phyloP scores from a whole-genome alignment of 2,888 invertebrate species.

The Eledone cirrhosa region DNA sequence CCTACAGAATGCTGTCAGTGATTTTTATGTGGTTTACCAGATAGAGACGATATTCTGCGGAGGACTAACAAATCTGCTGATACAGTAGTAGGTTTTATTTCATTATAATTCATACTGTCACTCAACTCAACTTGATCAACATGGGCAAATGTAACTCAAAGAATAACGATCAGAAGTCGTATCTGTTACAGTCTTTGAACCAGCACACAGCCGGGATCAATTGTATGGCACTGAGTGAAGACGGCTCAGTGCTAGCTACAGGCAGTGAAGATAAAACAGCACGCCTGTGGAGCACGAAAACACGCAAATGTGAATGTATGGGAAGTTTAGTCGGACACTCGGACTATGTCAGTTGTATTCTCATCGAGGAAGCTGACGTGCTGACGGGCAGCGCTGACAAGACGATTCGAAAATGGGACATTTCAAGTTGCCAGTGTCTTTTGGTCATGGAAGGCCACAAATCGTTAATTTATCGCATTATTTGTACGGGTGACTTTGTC shows the following conservation, averaged over 20 bases:
- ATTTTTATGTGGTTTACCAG: no score
- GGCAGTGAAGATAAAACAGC: conserved; percentile 69
- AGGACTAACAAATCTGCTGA: no score
- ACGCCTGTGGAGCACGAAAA: conserved; percentile 69
- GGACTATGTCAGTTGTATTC: conserved; percentile 68
- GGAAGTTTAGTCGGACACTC: conserved; percentile 68
- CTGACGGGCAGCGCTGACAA: conserved; percentile 69
- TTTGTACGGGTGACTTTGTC: conserved; percentile 67
- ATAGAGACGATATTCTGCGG: no score
- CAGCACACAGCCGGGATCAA: conserved; percentile 69
- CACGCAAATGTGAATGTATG: conserved; percentile 67
- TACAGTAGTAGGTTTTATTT: no score
- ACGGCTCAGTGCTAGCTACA: conserved; percentile 68
- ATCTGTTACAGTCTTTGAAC: conserved; percentile 56
- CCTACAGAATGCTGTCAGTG: no score
- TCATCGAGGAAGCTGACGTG: conserved; percentile 68
- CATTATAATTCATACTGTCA: neutral
- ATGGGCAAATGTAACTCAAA: conserved; percentile 58
- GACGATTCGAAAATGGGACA: conserved; percentile 70
- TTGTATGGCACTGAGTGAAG: conserved; percentile 69
- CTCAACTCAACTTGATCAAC: neutral
- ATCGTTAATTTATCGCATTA: conserved; percentile 68
- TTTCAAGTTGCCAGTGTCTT: conserved; percentile 68
- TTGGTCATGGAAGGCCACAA: conserved; percentile 67
- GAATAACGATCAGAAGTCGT: conserved; percentile 45